Evolutionary conservation across 2,888 invertebrate species (phyloP).

Genomic region (Andrena trimmerana): DNA sequence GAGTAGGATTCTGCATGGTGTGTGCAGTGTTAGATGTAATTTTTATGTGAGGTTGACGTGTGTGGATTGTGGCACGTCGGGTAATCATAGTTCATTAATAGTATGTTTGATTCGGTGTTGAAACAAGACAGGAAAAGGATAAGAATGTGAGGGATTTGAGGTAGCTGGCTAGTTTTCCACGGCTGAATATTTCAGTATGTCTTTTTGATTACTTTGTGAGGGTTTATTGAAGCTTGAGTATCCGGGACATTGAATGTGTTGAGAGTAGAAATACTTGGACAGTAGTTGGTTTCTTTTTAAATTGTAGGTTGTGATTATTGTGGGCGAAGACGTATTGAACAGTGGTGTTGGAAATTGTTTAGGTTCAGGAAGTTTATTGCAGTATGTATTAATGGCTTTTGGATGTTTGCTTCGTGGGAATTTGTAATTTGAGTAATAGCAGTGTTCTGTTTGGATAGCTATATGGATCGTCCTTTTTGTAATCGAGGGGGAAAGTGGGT

Average conservation of each 20-base stretch:
- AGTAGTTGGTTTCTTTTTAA: neutral
- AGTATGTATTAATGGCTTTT: neutral
- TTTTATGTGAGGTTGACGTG: no score
- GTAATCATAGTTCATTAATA: no score
- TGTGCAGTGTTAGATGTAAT: no score
- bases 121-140: neutral
- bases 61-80: no score
- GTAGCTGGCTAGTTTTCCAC: neutral
- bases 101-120: neutral
- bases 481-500: conserved; percentile 35
- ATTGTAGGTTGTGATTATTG: neutral
- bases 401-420: neutral
- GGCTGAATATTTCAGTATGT: neutral
- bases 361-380: neutral
- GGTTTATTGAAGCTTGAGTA: neutral
- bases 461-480: conserved; percentile 14
- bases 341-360: neutral
- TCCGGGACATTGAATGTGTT: neutral
- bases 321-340: neutral
- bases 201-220: neutral
- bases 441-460: no score
- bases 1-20: no score
- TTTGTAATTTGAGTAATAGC: neutral
- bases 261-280: neutral
- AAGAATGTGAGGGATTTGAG: neutral